Base-by-base conservation (phyloP, 2,113 vertebrate species). In the Pseudonaja textilis region DNA sequence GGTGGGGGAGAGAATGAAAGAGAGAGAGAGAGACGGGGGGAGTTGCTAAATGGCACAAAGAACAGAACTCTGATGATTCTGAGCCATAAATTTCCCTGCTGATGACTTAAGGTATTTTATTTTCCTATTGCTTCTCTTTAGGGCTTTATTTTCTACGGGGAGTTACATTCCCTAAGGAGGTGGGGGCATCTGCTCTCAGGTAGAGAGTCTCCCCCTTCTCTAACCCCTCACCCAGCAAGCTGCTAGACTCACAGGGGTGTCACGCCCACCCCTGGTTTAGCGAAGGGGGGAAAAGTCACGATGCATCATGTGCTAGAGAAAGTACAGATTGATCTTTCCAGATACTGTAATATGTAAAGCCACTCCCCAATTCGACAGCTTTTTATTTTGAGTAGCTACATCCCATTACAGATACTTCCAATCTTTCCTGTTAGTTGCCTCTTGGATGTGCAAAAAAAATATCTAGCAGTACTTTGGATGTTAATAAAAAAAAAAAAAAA, bases 11-110 rank as follows among this genome's bases (percentile, higher is more conserved):
- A 61, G 25, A 61, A 3, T 26, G 59, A 61, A 26, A 57, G 56
- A 57, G 56, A 5, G 22, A 8, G 25, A 10, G 57, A 25, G 25
- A 5, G 56, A 85, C n/a, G 42, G 42, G 42, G 85, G 81, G 91
- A 11, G 4, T 89, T 23, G 57, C 64, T 50, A 23, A 64, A 1
- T 86, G 34, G 22, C 55, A 93, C 90, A 29, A 34, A 42, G 59
- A 29, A 25, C 90, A 93, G 88, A 29, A 92, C 45, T 93, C 55
- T 91, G 85, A 57, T 92, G 59, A 56, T 88, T 95, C 94, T 50
- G 39, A 91, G 56, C 93, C 92, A 92, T 39, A 94, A 34, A 54
- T 93, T 94, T 93, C 92, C 47, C 50, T 93, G 45, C 87, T 55
- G 64, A 0, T 0, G 74, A 89, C 3, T 14, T 55, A 90, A 94